Base-by-base conservation (phyloP, 2,888 invertebrate species). In the Caenorhabditis uteleia region DNA sequence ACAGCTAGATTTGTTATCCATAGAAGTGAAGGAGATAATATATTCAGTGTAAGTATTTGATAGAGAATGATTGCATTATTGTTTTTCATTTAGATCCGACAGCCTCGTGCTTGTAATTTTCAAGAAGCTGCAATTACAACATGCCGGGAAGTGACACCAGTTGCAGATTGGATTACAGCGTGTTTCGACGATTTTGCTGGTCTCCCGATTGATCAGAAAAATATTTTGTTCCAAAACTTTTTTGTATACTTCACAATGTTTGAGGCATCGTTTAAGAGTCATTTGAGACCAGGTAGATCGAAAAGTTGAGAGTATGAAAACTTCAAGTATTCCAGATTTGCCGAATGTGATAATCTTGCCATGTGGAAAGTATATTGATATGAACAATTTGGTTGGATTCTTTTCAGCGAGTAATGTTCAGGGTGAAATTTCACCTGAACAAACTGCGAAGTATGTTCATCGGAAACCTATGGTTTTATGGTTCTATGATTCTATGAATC, bases 311-410 rank as follows among this genome's bases (percentile, higher is more conserved):
- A n/a, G n/a, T n/a, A n/a, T n/a, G n/a, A n/a, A n/a, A n/a, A n/a
- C n/a, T n/a, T n/a, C n/a, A n/a, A n/a, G n/a, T n/a, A 7, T 42
- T 42, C 18, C 18, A 43, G 43, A 45, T 26, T 12, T 31, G 53
- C 7, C 48, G 31, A 1, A 53, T 21, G 64, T 53, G 0, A 27
- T 57, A 1, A 53, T 64, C 18, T 25, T 53, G 0, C 53, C 57
- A 1, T 64, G 57, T 27, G 64, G 64, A 6, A 57, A 64, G 39
- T 64, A 53, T 38, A 57, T 64, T 10, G 64, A 64, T 23, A 50
- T 54, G 2, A 27, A 56, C 3, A 53, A 64, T 6, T 26, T 64
- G 5, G 47, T n/a, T n/a, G n/a, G n/a, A n/a, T n/a, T n/a, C n/a
- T n/a, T n/a, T n/a, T n/a, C n/a, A 21, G 50, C 23, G 57, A 55